Evolutionary conservation across 1,140 invertebrate species (phyloP), one percentile per base, ranked within the genome.

Genomic region (Apis laboriosa): DNA sequence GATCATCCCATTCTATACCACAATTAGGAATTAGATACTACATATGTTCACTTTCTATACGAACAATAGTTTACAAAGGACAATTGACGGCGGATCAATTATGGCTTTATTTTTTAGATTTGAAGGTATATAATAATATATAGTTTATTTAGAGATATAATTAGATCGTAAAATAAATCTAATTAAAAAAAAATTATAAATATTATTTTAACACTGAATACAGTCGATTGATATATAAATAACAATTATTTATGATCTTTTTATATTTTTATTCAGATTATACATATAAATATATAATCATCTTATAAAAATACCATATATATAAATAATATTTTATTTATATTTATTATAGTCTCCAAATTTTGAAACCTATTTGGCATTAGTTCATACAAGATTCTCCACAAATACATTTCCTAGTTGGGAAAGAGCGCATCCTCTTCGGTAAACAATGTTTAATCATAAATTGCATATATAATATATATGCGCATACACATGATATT

Each of bases 381-480:
- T 99, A 90, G 98, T 99, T 2, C 99, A 99, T 92, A 99, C 99
- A 28, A 95, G 97, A 84, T 99, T 99, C 95, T 99, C 98, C 4
- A 99, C 99, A 68, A 99, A 99, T 94, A 99, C 99, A 28, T 99
- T 99, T 91, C 99, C 99, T 11, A 99, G 97, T 91, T 99, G 99
- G 99, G 99, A 99, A 94, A 96, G 99, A 90, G 99, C 99, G 19
- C 99, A 99, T 95, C 99, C 99, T n/a, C 95, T 99, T 90, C 97
- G 99, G 97, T 98, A 94, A 94, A 86, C 86, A 9, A 64, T 15
- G 0, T 71, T 56, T 15, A 72, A 71, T 19, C 34, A 67, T 7
- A 21, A n/a, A 49, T 34, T 21, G 2, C 15, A 19, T 24, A 19
- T 72, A 34, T 1, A 11, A 9, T 15, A 17, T 9, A 21, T 1